Evolutionary conservation across 2,113 vertebrate genomes (phyloP).

Genomic region (Notarius quadriscutis): DNA sequence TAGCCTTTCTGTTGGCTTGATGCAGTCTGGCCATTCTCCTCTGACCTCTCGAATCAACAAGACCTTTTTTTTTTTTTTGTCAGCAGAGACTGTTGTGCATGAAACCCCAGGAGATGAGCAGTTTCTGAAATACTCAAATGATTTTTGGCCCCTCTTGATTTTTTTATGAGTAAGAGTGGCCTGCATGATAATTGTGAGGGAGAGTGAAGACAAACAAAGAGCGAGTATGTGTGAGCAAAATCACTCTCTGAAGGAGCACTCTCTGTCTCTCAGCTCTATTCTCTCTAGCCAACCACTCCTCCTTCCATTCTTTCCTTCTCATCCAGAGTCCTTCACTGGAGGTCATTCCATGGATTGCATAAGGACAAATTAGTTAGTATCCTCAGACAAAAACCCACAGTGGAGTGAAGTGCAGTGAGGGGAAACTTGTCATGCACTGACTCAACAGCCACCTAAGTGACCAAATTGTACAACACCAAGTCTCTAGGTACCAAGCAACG

Average conservation of each 20-base stretch:
- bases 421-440: not conserved
- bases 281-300: not conserved
- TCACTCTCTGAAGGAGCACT: not conserved
- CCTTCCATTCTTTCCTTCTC: not conserved
- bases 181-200: not conserved
- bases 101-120: too few species aligned
- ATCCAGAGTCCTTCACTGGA: not conserved
- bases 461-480: not conserved
- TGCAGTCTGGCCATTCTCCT: too few species aligned
- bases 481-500: not conserved
- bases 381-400: constrained; percentile 6
- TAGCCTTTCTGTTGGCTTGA: too few species aligned
- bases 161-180: not conserved
- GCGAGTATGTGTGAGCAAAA: not conserved
- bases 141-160: not conserved
- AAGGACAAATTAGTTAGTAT: not conserved
- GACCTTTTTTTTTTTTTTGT: too few species aligned
- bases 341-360: not conserved
- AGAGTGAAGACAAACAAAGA: not conserved
- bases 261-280: not conserved
- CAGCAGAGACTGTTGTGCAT: too few species aligned
- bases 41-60: too few species aligned
- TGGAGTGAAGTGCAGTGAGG: not conserved
- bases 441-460: constrained; percentile 5
- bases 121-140: not conserved